Conservation (phyloP, 1,140 invertebrate species). For the Brachionus paranguensis region DNA sequence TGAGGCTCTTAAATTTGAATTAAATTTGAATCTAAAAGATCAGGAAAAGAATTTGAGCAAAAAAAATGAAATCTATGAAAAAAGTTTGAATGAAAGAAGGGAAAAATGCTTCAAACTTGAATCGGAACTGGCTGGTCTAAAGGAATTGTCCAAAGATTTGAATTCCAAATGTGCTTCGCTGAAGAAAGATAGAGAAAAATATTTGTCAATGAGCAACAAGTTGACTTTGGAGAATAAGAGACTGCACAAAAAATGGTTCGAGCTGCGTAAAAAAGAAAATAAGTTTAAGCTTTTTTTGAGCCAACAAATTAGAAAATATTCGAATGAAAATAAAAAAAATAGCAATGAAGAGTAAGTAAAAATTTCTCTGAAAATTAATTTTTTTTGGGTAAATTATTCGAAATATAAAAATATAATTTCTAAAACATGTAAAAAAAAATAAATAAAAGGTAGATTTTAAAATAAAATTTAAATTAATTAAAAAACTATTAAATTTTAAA, state of each 20-base stretch:
- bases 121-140: neutral
- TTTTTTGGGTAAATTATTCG: neutral
- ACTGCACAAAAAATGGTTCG: conserved; percentile 5
- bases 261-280: conserved; percentile 7
- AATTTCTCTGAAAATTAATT: neutral
- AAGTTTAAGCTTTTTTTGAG: conserved; percentile 2
- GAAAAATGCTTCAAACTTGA: neutral
- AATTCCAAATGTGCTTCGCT: neutral
- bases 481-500: too few relatives aligned
- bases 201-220: neutral
- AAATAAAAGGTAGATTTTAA: too few relatives aligned
- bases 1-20: neutral
- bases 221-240: neutral
- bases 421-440: neutral
- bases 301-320: conserved; percentile 15
- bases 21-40: neutral
- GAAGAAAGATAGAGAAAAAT: neutral
- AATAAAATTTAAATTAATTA: too few relatives aligned
- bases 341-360: neutral
- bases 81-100: neutral
- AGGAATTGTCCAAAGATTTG: neutral
- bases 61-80: neutral
- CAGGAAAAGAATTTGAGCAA: neutral
- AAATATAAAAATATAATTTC: neutral
- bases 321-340: neutral